A percentile compares a stretch with the other conserved stretches of the same genome.
Evolutionary conservation across 1,140 invertebrate genomes (phyloP).

Genomic region (Aphidius gifuensis): DNA sequence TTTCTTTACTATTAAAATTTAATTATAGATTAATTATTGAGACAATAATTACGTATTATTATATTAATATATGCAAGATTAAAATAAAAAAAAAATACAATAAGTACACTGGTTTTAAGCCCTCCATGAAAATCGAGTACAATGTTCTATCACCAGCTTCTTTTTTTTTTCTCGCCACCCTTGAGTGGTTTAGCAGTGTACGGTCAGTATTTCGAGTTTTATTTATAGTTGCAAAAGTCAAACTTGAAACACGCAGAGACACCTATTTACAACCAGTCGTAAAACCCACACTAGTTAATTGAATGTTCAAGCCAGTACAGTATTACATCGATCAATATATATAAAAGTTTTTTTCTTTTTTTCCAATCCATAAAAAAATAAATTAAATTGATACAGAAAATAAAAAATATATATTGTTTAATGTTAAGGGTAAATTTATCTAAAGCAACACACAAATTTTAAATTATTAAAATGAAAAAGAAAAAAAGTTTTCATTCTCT

Average conservation of each 20-base stretch:
- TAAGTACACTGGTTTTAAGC: neutral
- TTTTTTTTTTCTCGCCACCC: too few species aligned
- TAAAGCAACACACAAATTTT: too few species aligned
- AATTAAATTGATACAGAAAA: neutral
- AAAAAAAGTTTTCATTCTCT: too few species aligned
- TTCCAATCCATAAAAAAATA: neutral
- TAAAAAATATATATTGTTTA: neutral
- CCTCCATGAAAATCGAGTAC: too few species aligned
- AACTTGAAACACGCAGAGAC: constrained; percentile 8
- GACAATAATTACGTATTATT: too few species aligned
- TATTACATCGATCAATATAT: constrained; percentile 16
- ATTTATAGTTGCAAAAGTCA: neutral
- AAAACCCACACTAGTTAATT: constrained; percentile 21
- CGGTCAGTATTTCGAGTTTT: constrained; percentile 13
- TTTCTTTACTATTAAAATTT: too few species aligned
- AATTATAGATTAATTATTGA: too few species aligned
- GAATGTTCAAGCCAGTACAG: constrained; percentile 18
- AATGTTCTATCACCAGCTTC: too few species aligned
- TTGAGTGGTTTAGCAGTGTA: too few species aligned
- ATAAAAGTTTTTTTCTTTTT: constrained; percentile 8
- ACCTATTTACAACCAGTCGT: constrained; percentile 22
- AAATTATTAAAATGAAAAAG: too few species aligned
- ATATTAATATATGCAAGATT: too few species aligned
- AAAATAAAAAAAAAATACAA: constrained; percentile 12
- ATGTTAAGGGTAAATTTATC: too few species aligned